Percentiles rank a stretch among this genome's conserved stretches.
Evolutionary conservation across 2,797 vertebrate species (phyloP).

Genomic region (Potorous gilbertii): DNA sequence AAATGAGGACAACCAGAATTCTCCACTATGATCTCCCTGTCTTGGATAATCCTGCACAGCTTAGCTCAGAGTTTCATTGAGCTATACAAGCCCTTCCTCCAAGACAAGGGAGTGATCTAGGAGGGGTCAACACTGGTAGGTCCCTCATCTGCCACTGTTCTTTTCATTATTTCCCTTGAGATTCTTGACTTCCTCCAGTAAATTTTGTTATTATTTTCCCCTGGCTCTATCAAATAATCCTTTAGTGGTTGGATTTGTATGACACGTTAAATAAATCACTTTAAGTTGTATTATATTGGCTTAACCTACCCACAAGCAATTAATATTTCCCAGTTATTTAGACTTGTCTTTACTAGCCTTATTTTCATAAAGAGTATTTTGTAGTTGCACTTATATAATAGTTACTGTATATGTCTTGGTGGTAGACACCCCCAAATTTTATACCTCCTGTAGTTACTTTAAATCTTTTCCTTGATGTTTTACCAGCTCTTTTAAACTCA

Average conservation of each 20-base stretch:
- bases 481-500: not conserved
- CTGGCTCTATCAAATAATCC: not conserved
- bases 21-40: not conserved
- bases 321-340: not conserved
- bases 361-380: not conserved
- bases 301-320: not conserved
- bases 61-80: not conserved
- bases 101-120: not conserved
- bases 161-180: not conserved
- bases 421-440: not conserved
- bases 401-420: no score
- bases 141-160: not conserved
- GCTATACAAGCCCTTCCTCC: not conserved
- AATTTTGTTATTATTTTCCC: not conserved
- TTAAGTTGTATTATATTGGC: not conserved
- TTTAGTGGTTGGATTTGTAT: not conserved
- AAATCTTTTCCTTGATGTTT: not conserved
- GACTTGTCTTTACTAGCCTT: not conserved
- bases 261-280: not conserved
- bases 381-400: not conserved
- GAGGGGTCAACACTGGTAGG: not conserved
- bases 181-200: not conserved
- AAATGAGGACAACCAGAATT: not conserved
- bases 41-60: not conserved
- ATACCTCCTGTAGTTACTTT: not conserved